phyloP scores from a whole-genome alignment of 2,113 vertebrate genomes.

The Sterrhoptilus dennistouni region DNA sequence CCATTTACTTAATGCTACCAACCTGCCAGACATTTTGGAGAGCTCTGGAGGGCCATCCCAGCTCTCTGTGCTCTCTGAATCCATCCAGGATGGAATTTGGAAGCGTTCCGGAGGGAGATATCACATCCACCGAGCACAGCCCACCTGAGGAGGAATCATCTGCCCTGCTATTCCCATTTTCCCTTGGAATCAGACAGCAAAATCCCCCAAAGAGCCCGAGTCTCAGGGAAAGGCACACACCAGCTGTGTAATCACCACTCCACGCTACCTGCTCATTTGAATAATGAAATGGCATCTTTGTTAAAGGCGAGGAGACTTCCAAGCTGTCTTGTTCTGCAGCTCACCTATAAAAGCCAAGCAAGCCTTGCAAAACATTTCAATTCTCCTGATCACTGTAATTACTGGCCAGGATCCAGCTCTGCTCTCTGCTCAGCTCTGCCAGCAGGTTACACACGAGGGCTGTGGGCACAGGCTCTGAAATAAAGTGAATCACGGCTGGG shows the following conservation, averaged over 20 bases:
- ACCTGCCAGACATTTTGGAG: background rate
- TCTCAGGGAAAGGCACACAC: background rate
- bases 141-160: background rate
- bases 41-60: background rate
- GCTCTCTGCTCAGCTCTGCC: background rate
- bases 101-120: background rate
- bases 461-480: conserved; percentile 1
- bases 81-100: background rate
- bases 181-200: background rate
- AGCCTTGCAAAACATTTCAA: conserved; percentile 61
- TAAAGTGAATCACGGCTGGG: background rate
- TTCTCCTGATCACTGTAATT: conserved; percentile 64
- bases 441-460: conserved; percentile 21
- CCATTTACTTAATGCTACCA: background rate
- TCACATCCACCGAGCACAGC: background rate
- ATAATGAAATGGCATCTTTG: conserved; percentile 31
- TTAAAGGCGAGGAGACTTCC: conserved; percentile 42
- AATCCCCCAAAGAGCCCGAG: background rate
- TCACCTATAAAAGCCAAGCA: conserved; percentile 44
- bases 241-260: background rate
- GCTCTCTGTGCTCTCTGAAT: background rate
- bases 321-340: conserved; percentile 30
- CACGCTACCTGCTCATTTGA: conserved; percentile 42
- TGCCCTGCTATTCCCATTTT: background rate
- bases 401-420: conserved; percentile 42